phyloP scores from a whole-genome alignment of 2,888 invertebrate genomes.

The Macrosiphum euphorbiae region DNA sequence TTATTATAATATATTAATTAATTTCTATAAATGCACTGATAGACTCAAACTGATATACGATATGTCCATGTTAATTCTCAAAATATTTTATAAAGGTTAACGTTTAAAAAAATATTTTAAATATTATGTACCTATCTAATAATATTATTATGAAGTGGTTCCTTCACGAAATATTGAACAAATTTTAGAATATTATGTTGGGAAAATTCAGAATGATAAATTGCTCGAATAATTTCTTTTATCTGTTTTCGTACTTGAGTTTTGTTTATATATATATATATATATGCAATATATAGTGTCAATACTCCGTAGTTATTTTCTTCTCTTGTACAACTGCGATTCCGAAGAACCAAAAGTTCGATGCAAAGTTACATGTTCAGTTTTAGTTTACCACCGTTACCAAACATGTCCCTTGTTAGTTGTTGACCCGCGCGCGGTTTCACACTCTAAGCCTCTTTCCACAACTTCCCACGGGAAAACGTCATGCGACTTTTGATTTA shows the following conservation, averaged over 20 bases:
- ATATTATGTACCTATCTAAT: background rate
- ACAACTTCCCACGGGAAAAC: slow-evolving; percentile 53
- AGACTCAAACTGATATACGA: no score
- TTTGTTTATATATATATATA: background rate
- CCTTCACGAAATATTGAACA: background rate
- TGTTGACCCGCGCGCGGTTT: slow-evolving; percentile 50
- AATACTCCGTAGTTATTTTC: slow-evolving; percentile 14
- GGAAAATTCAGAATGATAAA: slow-evolving; percentile 14
- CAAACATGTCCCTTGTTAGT: slow-evolving; percentile 59
- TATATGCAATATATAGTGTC: background rate
- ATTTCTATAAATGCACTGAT: background rate
- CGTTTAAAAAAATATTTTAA: background rate
- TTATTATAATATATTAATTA: background rate
- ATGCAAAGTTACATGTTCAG: slow-evolving; percentile 49
- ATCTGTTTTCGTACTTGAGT: background rate
- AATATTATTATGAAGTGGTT: background rate
- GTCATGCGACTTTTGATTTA: slow-evolving; percentile 62
- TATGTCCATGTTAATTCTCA: background rate
- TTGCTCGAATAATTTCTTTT: background rate
- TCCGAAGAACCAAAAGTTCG: slow-evolving; percentile 45
- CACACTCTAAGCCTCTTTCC: slow-evolving; percentile 21
- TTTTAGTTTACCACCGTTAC: slow-evolving; percentile 56
- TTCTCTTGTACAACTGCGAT: slow-evolving; percentile 14
- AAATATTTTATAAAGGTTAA: background rate
- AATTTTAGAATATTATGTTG: background rate